A percentile compares a stretch with the other conserved stretches of the same genome.
Evolutionary conservation across 2,113 vertebrate genomes (phyloP).

Genomic region (Girardinichthys multiradiatus): DNA sequence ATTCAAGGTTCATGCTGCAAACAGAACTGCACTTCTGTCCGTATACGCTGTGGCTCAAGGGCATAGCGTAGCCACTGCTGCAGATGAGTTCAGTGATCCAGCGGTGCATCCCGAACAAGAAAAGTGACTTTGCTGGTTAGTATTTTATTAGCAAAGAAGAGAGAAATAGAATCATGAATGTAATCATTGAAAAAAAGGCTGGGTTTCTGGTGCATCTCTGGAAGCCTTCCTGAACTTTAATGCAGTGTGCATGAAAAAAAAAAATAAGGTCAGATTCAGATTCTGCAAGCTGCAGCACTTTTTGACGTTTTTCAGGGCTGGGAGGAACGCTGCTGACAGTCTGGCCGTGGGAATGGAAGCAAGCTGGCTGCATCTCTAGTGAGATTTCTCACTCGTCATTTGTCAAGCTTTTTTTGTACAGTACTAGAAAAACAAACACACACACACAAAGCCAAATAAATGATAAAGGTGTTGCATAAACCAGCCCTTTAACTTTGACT

Average conservation of each 20-base stretch:
- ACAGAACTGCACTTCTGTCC: constrained; percentile 26
- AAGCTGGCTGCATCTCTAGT: constrained; percentile 37
- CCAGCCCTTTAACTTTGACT: not conserved
- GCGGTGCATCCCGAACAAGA: not conserved
- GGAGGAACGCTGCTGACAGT: constrained; percentile 31
- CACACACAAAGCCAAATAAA: not conserved
- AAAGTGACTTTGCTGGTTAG: not conserved
- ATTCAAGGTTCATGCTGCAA: constrained; percentile 49
- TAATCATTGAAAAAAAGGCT: not conserved
- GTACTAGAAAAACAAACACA: constrained; percentile 3
- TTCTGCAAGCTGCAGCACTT: not conserved
- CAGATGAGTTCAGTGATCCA: not conserved
- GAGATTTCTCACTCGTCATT: constrained; percentile 46
- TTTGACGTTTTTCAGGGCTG: constrained; percentile 34
- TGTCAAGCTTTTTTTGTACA: not conserved
- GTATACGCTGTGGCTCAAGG: constrained; percentile 7
- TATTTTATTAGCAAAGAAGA: too few relatives aligned
- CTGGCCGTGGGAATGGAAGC: constrained; percentile 47
- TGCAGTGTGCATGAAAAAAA: not conserved
- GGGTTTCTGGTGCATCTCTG: constrained; percentile 3
- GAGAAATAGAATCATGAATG: too few relatives aligned
- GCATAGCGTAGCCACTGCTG: constrained; percentile 11
- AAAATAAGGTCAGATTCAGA: constrained; percentile 19
- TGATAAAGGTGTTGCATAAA: not conserved
- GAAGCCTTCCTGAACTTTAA: constrained; percentile 9